A percentile compares a stretch with the other conserved stretches of the same genome.
Conservation (phyloP, 2,113 vertebrate species). For the Nannobrachium achirus region DNA sequence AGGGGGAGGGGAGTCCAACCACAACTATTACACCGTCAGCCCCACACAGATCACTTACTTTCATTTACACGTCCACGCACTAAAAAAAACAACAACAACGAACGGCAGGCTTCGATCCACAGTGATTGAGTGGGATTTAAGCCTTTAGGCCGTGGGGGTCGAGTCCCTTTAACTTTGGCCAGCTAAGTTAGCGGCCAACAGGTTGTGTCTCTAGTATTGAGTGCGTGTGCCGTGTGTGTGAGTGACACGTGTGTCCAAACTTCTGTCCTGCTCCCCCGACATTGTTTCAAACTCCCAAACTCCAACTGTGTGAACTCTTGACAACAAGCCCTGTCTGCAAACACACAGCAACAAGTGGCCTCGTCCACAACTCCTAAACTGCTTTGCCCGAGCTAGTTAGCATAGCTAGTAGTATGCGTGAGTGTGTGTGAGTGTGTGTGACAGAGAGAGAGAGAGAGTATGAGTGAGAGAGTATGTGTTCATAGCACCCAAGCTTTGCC, state of each 20-base stretch:
- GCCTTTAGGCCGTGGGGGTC: conserved; percentile 1
- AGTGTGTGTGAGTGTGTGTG: not conserved
- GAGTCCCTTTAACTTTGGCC: not conserved
- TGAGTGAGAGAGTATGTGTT: conserved; percentile 23
- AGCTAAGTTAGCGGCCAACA: conserved; percentile 53
- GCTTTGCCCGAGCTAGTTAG: conserved; percentile 63
- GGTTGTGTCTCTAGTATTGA: conserved; percentile 50
- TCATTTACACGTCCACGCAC: too few species aligned
- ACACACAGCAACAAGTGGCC: conserved; percentile 39
- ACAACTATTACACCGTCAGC: too few species aligned
- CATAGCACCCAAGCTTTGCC: conserved; percentile 24
- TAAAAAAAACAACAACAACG: not conserved
- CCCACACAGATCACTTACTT: too few species aligned
- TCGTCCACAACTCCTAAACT: conserved; percentile 13
- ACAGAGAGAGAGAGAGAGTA: not conserved
- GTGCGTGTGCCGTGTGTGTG: too few species aligned
- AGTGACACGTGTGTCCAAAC: conserved; percentile 76
- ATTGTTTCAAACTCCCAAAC: conserved; percentile 66
- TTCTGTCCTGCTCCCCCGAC: conserved; percentile 60
- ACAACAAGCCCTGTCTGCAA: conserved; percentile 15
- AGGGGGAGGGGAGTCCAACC: conserved; percentile 20
- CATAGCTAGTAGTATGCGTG: conserved; percentile 20
- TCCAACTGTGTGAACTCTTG: conserved; percentile 25
- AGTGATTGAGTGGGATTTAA: not conserved
- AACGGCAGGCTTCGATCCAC: not conserved